Evolutionary conservation across 2,888 invertebrate species (phyloP).

Genomic region (Amphipyra berbera): DNA sequence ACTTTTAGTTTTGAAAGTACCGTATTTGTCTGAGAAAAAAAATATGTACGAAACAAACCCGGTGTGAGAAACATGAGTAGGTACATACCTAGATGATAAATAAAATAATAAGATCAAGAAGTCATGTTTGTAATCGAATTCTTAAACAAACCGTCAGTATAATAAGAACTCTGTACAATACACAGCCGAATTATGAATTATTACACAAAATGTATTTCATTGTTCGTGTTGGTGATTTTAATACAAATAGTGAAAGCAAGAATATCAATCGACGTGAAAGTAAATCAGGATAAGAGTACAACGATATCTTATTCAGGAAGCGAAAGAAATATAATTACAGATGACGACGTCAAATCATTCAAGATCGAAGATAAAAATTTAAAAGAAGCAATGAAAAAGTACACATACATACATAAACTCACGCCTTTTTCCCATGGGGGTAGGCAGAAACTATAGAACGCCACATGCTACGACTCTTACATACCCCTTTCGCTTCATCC

Average conservation of each 20-base stretch:
- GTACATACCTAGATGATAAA: too few relatives aligned
- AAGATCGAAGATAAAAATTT: constrained; percentile 64
- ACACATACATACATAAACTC: too few relatives aligned
- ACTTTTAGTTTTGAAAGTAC: too few relatives aligned
- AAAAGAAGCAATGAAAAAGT: constrained; percentile 65
- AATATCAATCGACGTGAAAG: constrained; percentile 63
- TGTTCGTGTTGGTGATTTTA: constrained; percentile 30
- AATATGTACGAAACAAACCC: too few relatives aligned
- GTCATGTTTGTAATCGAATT: constrained; percentile 6
- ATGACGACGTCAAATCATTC: constrained; percentile 73
- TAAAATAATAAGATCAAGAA: constrained; percentile 2
- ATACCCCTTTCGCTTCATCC: too few relatives aligned
- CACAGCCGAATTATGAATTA: background rate
- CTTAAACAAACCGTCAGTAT: background rate
- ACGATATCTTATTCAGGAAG: constrained; percentile 66
- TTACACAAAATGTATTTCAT: too few relatives aligned
- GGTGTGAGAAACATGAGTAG: too few relatives aligned
- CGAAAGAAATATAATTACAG: constrained; percentile 65
- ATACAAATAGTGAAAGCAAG: constrained; percentile 35
- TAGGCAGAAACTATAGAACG: too few relatives aligned
- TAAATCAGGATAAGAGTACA: constrained; percentile 68
- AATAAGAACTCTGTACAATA: too few relatives aligned
- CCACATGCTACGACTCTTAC: too few relatives aligned
- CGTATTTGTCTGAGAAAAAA: too few relatives aligned
- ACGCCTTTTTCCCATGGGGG: too few relatives aligned